Conservation (phyloP, 2,888 invertebrate species). For the Idaea straminata region DNA sequence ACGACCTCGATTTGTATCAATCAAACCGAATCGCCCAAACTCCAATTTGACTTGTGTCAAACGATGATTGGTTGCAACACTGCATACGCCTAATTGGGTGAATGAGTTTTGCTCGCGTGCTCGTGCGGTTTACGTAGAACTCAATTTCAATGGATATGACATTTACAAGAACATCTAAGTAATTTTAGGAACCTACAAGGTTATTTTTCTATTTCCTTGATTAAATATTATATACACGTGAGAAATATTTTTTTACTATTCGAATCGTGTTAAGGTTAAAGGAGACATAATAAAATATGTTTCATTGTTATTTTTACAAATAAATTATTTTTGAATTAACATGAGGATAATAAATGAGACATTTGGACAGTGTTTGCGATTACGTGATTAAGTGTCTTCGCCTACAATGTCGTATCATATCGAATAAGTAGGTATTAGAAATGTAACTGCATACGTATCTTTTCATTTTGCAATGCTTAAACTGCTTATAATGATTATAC, state of each 20-base stretch:
- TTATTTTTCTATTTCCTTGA: not conserved
- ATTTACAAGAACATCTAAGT: not conserved
- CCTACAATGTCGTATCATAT: too few relatives aligned
- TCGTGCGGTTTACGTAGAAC: slow-evolving; percentile 47
- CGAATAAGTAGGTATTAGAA: too few relatives aligned
- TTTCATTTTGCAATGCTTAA: too few relatives aligned
- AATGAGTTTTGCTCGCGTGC: slow-evolving; percentile 68
- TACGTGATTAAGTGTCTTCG: not conserved
- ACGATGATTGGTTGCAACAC: slow-evolving; percentile 77
- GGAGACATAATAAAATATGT: not conserved
- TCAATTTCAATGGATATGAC: slow-evolving; percentile 35
- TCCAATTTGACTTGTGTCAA: slow-evolving; percentile 75
- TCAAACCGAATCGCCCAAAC: slow-evolving; percentile 68
- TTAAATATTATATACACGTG: not conserved
- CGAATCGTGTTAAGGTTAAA: not conserved
- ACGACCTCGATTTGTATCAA: slow-evolving; percentile 74
- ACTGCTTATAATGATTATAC: too few relatives aligned
- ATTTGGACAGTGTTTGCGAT: not conserved
- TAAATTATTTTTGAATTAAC: not conserved
- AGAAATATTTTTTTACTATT: not conserved
- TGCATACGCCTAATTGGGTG: slow-evolving; percentile 69
- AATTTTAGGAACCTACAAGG: not conserved
- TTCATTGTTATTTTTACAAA: not conserved
- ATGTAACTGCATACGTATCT: too few relatives aligned
- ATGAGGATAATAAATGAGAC: not conserved